Conservation (phyloP, 2,797 vertebrate genomes). For the Lates japonicus region DNA sequence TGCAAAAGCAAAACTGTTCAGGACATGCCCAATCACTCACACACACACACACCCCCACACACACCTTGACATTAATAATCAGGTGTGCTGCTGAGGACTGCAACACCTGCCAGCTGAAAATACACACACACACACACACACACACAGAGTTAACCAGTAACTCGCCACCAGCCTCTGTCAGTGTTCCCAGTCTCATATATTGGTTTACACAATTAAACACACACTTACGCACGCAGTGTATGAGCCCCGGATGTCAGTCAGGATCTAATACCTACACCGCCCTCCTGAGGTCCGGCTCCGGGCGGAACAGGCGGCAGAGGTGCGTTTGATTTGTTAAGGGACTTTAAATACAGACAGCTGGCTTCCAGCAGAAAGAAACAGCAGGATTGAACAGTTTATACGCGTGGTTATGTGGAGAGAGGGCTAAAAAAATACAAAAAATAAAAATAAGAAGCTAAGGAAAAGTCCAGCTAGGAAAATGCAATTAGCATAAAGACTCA, state of each 20-base stretch:
- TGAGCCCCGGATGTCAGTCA: constrained; percentile 76
- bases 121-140: constrained; percentile 15
- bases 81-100: constrained; percentile 64
- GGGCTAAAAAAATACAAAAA: too few species aligned
- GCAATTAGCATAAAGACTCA: constrained; percentile 60
- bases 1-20: neutral
- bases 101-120: constrained; percentile 59
- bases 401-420: neutral
- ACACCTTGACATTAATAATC: constrained; percentile 29
- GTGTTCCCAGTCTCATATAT: constrained; percentile 25
- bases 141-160: constrained; percentile 58
- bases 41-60: constrained; percentile 41
- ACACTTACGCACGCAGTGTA: neutral
- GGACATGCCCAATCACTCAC: neutral
- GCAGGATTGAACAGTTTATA: neutral
- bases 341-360: constrained; percentile 12
- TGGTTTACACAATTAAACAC: constrained; percentile 40
- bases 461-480: neutral
- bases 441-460: rapidly evolving
- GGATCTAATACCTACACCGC: constrained; percentile 72
- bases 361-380: neutral
- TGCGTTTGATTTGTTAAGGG: constrained; percentile 47
- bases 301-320: constrained; percentile 64
- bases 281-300: constrained; percentile 79
- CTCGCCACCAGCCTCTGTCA: constrained; percentile 18